Evolutionary conservation across 1,140 invertebrate species (phyloP).

Genomic region (Apocrypta bakeri): DNA sequence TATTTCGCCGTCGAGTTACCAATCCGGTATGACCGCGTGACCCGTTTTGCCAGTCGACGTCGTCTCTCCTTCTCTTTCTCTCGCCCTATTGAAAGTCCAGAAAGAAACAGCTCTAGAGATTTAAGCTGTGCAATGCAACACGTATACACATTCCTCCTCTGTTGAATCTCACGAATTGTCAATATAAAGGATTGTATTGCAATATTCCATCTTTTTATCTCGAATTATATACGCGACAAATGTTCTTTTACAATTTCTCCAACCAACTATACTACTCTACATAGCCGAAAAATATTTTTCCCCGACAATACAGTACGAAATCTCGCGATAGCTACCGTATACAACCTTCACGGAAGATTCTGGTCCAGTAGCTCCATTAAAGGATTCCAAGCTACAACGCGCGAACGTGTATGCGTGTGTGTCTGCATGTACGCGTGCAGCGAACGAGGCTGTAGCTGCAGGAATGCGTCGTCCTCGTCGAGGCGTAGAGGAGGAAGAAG

Average conservation of each 20-base stretch:
- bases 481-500: background rate
- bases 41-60: slow-evolving; percentile 53
- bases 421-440: background rate
- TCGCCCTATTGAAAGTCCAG: slow-evolving; percentile 21
- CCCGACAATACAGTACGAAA: too few relatives aligned
- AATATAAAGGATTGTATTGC: too few relatives aligned
- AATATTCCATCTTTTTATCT: too few relatives aligned
- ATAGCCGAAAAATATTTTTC: too few relatives aligned
- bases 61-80: background rate
- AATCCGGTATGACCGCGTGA: slow-evolving; percentile 59
- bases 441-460: background rate
- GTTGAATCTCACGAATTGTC: too few relatives aligned
- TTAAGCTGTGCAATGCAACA: background rate
- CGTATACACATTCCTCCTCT: too few relatives aligned
- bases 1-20: slow-evolving; percentile 33
- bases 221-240: background rate
- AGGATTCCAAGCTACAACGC: slow-evolving; percentile 9
- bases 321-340: background rate
- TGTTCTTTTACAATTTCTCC: too few relatives aligned
- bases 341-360: background rate
- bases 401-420: background rate
- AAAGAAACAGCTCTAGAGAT: background rate
- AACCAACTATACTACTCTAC: too few relatives aligned
- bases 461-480: slow-evolving; percentile 28
- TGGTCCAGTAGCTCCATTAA: slow-evolving; percentile 15